Percentiles rank a stretch among this genome's conserved stretches.
Evolutionary conservation across 2,888 invertebrate species (phyloP).

Genomic region (Cataglyphis albicans): DNA sequence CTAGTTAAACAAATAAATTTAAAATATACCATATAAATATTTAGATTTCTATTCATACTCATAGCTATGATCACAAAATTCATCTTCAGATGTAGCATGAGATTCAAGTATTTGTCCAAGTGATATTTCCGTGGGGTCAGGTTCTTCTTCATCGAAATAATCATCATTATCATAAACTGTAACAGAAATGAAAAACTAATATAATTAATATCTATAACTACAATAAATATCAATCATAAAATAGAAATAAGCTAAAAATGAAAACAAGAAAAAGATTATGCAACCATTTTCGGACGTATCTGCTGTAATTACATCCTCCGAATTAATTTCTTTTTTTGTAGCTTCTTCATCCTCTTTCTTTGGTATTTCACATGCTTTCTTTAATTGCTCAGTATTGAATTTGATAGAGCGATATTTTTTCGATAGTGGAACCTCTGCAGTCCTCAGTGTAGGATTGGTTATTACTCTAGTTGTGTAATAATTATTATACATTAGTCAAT

Average conservation of each 20-base stretch:
- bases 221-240: neutral
- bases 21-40: constrained; percentile 30
- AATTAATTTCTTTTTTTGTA: constrained; percentile 38
- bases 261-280: neutral
- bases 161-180: constrained; percentile 78
- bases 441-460: constrained; percentile 11
- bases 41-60: constrained; percentile 88
- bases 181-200: constrained; percentile 14
- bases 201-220: neutral
- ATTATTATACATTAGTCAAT: neutral
- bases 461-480: neutral
- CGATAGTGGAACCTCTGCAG: constrained; percentile 23
- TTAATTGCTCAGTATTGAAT: constrained; percentile 16
- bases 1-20: constrained; percentile 52
- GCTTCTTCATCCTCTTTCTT: constrained; percentile 20
- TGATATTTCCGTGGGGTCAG: constrained; percentile 80
- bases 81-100: constrained; percentile 87
- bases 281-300: constrained; percentile 66
- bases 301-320: constrained; percentile 11
- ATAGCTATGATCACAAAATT: constrained; percentile 88
- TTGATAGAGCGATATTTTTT: constrained; percentile 56
- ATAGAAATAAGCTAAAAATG: neutral
- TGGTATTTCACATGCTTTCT: constrained; percentile 17
- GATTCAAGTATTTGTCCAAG: constrained; percentile 84
- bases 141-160: constrained; percentile 82